Evolutionary conservation across 2,888 invertebrate genomes (phyloP), one percentile per base, ranked within the genome.

Genomic region (Pyrochroa serraticornis): DNA sequence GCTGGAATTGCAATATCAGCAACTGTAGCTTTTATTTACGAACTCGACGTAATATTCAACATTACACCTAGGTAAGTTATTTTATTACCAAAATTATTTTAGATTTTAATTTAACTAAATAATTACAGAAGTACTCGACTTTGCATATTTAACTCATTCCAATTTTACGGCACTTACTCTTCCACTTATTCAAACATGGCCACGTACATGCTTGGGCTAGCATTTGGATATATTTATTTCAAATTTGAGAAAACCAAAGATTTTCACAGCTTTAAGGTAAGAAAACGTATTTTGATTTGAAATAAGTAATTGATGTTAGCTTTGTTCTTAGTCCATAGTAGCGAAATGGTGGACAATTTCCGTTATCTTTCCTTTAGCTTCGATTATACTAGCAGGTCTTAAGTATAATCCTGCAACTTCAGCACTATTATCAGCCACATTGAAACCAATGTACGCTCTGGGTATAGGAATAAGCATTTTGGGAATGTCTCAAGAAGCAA

Each of bases 401-500:
- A 55, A 67, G n/a, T 69, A 69, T 52, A 53, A 63, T 31, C 58
- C 62, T 58, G 30, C 67, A 3, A 38, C 49, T 7, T 64, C 62
- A 12, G 64, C 68, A 8, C n/a, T 72, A 7, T 43, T 72, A 7
- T 53, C 65, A 31, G 69, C 69, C 0, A 39, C 69, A 43, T 62
- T 71, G 34, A 68, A 66, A 58, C 72, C 71, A 0, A 39, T 67
- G n/a, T 72, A 68, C 45, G 69, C 69, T 7, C 8, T 68, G 8
- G 72, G 72, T 3, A 69, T 72, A 35, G 72, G 64, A n/a, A 50
- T 69, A 5, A 71, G 69, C 6, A 66, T 72, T 31, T 57, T 70
- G 9, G 70, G 66, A 47, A 71, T 72, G 67, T 66, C 68, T 1
- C 46, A 60, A 49, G 53, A 59, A 38, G 35, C 56, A 14, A 65